A percentile compares a stretch with the other conserved stretches of the same genome.
Conservation (phyloP, 1,140 invertebrate species). For the Drosophila sproati region DNA sequence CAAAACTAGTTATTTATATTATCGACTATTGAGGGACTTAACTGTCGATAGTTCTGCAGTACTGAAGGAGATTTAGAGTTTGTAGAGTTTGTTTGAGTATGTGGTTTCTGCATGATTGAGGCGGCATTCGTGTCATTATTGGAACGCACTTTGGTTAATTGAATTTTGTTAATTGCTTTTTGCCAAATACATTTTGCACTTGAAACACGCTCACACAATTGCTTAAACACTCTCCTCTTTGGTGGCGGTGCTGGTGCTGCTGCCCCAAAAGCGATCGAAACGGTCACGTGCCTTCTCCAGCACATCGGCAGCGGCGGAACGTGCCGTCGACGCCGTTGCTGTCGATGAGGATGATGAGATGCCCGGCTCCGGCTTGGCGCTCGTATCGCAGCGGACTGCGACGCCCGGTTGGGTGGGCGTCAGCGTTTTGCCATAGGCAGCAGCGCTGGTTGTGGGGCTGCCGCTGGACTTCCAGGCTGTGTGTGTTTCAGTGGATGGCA, state of each 20-base stretch:
- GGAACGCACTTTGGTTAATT: conserved; percentile 30
- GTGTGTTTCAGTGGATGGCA: conserved; percentile 56
- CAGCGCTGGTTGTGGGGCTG: conserved; percentile 67
- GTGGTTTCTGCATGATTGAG: conserved; percentile 59
- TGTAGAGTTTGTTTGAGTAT: conserved; percentile 32
- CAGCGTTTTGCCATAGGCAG: conserved; percentile 68
- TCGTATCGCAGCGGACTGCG: conserved; percentile 62
- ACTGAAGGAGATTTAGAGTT: conserved; percentile 19
- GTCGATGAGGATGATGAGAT: conserved; percentile 71
- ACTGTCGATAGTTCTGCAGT: conserved; percentile 7
- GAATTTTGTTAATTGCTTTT: conserved; percentile 14
- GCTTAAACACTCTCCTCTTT: conserved; percentile 83
- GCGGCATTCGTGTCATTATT: conserved; percentile 60
- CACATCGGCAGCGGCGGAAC: conserved; percentile 90
- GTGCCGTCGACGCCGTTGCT: conserved; percentile 83
- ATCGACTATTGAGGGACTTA: not conserved
- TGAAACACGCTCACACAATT: conserved; percentile 33
- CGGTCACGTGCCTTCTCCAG: conserved; percentile 92
- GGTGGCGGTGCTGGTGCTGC: conserved; percentile 75
- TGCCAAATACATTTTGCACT: conserved; percentile 60
- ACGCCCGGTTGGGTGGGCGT: conserved; percentile 65
- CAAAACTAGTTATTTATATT: not conserved
- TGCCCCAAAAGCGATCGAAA: conserved; percentile 94
- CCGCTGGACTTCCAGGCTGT: conserved; percentile 75
- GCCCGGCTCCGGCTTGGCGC: conserved; percentile 85